Conservation (phyloP, 2,797 vertebrate genomes). For the Tiaroga cobitis region DNA sequence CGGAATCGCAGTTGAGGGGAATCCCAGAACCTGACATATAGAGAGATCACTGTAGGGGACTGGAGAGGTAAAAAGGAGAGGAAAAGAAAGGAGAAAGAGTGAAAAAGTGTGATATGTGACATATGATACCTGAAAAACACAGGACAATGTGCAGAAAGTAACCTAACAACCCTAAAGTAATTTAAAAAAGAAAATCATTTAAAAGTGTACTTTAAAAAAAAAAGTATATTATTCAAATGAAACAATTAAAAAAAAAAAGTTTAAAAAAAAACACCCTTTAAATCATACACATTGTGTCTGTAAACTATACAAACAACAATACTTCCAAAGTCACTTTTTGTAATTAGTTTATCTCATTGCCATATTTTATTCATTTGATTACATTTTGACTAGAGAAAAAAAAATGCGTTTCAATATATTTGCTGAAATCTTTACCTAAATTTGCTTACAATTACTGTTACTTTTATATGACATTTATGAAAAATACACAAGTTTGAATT, state of each 20-base stretch:
- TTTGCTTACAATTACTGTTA: not conserved
- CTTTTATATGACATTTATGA: not conserved
- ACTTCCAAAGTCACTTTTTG: not conserved
- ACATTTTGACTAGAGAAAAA: not conserved
- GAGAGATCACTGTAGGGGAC: slow-evolving; percentile 62
- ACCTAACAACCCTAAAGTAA: not conserved
- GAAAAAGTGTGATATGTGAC: not conserved
- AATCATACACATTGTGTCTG: too few species aligned
- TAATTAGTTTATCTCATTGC: not conserved
- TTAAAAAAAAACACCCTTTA: too few species aligned
- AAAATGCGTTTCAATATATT: not conserved
- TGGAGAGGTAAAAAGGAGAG: slow-evolving; percentile 43
- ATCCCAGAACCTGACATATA: slow-evolving; percentile 74
- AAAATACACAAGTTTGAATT: not conserved
- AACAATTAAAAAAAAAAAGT: too few species aligned
- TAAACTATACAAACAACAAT: too few species aligned
- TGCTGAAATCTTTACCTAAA: not conserved
- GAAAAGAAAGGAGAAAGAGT: not conserved
- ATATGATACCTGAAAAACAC: not conserved
- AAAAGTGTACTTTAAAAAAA: too few species aligned
- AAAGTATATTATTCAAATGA: not conserved
- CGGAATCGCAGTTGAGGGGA: slow-evolving; percentile 48
- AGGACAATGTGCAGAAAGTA: not conserved
- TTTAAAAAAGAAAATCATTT: too few species aligned
- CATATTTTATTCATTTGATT: not conserved